Conservation (phyloP, 2,797 vertebrate species). For the Epinephelus awoara region DNA sequence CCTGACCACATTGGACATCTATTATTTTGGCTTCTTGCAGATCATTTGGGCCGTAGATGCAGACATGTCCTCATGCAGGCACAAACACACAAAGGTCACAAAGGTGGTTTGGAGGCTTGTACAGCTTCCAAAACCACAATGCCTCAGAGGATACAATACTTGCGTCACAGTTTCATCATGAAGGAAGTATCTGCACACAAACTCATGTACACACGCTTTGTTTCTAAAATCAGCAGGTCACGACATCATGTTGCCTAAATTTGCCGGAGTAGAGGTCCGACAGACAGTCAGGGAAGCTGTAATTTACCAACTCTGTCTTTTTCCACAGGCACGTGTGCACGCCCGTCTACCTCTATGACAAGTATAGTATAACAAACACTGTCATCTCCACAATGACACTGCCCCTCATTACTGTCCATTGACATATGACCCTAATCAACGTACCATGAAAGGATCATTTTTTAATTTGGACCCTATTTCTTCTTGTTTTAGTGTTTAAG, state of each 20-base stretch:
- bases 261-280: neutral
- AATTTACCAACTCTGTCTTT: neutral
- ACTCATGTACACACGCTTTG: neutral
- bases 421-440: constrained; percentile 1
- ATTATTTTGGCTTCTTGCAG: constrained; percentile 44
- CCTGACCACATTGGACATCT: constrained; percentile 46
- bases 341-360: neutral
- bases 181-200: neutral
- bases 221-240: constrained; percentile 20
- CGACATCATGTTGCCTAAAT: neutral
- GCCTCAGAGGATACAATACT: constrained; percentile 30
- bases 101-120: constrained; percentile 39
- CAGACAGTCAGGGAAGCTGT: neutral
- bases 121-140: constrained; percentile 48
- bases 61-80: constrained; percentile 62
- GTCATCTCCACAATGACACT: neutral
- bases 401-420: constrained; percentile 12
- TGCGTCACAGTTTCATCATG: constrained; percentile 42
- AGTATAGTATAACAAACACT: neutral
- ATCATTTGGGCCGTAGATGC: constrained; percentile 10
- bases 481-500: too few species aligned
- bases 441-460: too few species aligned
- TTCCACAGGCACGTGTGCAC: neutral
- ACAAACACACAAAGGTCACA: constrained; percentile 36
- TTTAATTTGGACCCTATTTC: too few species aligned